phyloP scores from a whole-genome alignment of 2,888 invertebrate genomes.

The Pristionchus japonicus region DNA sequence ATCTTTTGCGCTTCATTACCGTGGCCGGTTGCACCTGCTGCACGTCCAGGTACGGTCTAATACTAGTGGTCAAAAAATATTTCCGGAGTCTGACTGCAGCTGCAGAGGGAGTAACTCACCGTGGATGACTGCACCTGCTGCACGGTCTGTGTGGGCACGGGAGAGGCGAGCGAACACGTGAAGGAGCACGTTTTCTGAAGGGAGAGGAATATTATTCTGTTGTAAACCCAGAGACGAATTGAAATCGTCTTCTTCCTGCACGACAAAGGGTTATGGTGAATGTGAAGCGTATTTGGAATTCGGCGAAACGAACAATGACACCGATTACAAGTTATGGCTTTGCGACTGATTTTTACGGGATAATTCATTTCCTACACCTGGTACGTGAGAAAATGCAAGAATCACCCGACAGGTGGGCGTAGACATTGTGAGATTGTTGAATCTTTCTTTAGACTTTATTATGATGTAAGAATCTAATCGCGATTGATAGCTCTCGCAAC shows the following conservation, averaged over 20 bases:
- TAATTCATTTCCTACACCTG: neutral
- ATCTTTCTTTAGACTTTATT: too few species aligned
- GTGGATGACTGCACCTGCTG: neutral
- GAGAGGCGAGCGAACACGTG: slow-evolving; percentile 16
- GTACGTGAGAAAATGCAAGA: neutral
- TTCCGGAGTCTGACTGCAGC: too few species aligned
- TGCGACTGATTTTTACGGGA: too few species aligned
- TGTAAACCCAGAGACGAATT: neutral
- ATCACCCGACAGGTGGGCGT: too few species aligned
- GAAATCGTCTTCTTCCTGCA: neutral
- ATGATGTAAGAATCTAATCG: too few species aligned
- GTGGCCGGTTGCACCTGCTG: too few species aligned
- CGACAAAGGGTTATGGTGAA: neutral
- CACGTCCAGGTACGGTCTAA: too few species aligned
- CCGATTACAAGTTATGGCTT: too few species aligned
- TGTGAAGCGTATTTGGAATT: neutral
- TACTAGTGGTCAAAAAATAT: too few species aligned
- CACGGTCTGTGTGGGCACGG: slow-evolving; percentile 15
- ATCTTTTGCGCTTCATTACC: too few species aligned
- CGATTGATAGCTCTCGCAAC: too few species aligned
- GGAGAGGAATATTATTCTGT: neutral
- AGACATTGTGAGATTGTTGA: too few species aligned
- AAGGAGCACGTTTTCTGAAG: slow-evolving; percentile 46
- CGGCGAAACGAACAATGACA: neutral
- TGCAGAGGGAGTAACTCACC: neutral